A percentile compares a stretch with the other conserved stretches of the same genome.
These are phyloP conservation scores for Vulpes lagopus DNA, from an alignment of 2,113 vertebrate species.

Conservation along the genomic window DNA sequence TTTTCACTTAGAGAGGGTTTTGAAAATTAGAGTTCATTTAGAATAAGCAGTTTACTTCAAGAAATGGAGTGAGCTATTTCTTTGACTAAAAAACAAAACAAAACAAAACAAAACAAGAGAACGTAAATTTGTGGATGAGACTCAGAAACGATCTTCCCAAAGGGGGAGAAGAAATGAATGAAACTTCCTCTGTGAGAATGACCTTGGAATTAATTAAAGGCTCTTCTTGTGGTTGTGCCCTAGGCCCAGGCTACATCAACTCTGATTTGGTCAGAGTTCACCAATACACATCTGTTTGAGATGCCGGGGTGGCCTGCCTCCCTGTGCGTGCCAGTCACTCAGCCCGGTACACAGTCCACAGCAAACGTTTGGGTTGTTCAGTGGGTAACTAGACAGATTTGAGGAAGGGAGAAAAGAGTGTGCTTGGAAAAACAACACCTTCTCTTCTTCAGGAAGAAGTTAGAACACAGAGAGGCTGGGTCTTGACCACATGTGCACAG, in stretches of 20 bases:
- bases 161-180: neutral
- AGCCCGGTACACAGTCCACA: rapidly evolving
- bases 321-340: rapidly evolving
- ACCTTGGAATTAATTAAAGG: neutral
- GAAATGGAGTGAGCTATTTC: neutral
- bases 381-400: neutral
- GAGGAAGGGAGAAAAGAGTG: neutral
- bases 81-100: slow-evolving; percentile 30
- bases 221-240: rapidly evolving
- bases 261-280: neutral
- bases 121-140: neutral
- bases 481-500: rapidly evolving
- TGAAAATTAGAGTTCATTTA: slow-evolving; percentile 65
- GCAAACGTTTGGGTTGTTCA: rapidly evolving
- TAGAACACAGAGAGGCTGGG: rapidly evolving
- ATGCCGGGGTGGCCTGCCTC: rapidly evolving
- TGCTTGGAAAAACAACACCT: neutral
- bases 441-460: too few relatives aligned
- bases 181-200: neutral
- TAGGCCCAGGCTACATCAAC: rapidly evolving
- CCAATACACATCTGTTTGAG: neutral
- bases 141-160: neutral
- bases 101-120: neutral
- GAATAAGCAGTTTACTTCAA: slow-evolving; percentile 57
- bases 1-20: slow-evolving; percentile 55